Evolutionary conservation across 2,797 vertebrate genomes (phyloP).

Genomic region (Podargus strigoides): DNA sequence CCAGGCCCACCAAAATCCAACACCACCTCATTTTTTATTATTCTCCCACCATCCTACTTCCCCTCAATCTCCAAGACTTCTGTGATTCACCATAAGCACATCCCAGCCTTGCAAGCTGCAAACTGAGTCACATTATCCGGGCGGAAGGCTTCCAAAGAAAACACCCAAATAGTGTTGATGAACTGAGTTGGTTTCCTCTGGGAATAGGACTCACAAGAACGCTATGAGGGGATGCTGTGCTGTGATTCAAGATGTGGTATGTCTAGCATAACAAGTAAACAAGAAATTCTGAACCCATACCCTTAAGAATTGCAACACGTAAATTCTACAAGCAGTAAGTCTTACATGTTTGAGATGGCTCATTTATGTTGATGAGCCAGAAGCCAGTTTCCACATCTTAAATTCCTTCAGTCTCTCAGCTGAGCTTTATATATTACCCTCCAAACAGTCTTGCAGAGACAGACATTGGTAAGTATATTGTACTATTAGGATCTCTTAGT

Average conservation of each 20-base stretch:
- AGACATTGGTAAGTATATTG: background rate
- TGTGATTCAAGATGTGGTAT: background rate
- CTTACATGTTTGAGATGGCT: background rate
- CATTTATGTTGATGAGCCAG: background rate
- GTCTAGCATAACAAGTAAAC: background rate
- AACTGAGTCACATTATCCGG: background rate
- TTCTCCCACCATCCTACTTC: background rate
- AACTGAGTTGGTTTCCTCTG: background rate
- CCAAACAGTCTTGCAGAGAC: background rate
- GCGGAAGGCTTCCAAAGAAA: background rate
- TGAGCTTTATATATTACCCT: background rate
- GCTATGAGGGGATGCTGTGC: accelerated
- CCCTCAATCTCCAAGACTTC: background rate
- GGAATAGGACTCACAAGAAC: background rate
- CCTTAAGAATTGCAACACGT: background rate
- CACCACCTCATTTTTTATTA: accelerated
- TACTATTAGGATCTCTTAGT: background rate
- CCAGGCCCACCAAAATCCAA: background rate
- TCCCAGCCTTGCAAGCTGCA: background rate
- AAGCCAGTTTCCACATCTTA: background rate
- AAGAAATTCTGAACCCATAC: background rate
- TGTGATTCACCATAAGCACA: background rate
- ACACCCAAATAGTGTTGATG: background rate
- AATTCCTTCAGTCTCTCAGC: constrained; percentile 3
- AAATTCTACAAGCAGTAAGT: background rate